Evolutionary conservation across 2,797 vertebrate species (phyloP), one percentile per base, ranked within the genome.

Genomic region (Coilia nasus): DNA sequence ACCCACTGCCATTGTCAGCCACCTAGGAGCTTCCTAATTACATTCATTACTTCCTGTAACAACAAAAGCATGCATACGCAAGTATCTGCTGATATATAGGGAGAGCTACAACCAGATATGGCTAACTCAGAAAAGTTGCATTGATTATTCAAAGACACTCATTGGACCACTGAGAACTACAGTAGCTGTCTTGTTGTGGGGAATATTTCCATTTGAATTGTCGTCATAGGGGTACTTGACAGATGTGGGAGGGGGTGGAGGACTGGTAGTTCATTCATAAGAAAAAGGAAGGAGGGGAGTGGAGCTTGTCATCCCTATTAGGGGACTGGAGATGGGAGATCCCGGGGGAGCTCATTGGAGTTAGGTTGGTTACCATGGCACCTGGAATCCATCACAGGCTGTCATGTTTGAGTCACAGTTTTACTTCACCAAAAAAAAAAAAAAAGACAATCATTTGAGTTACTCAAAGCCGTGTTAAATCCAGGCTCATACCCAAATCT

Each of bases 361-460:
- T 83, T 81, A 86, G 85, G 81, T 82, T 81, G 67, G 25, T 46
- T 81, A 81, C 54, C 28, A 46, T 86, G n/a, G 12, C 23, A 81
- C 23, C 25, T 23, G 44, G 50, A 87, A 67, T 83, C 54, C 35
- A 46, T 84, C 82, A 84, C 81, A 2, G 12, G 59, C 60, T 75
- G 57, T 85, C 84, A 81, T 47, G 35, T 85, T 62, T 9, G 81
- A 85, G 78, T 83, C 54, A 62, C 82, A 56, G 67, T 83, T 85
- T 47, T 31, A 85, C 35, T 81, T 83, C 35, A 54, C n/a, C n/a
- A 25, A 64, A 25, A 23, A 64, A 25, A 25, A 64, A 11, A n/a
- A 60, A 6, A n/a, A 47, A 47, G 46, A 54, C 7, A 54, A 54
- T 47, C 4, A 47, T 10, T 54, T 54, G 50, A 54, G 50, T 54